Percentiles rank a stretch among this genome's conserved stretches.
phyloP scores from a whole-genome alignment of 1,140 invertebrate genomes.

The Drosophila pectinifera region DNA sequence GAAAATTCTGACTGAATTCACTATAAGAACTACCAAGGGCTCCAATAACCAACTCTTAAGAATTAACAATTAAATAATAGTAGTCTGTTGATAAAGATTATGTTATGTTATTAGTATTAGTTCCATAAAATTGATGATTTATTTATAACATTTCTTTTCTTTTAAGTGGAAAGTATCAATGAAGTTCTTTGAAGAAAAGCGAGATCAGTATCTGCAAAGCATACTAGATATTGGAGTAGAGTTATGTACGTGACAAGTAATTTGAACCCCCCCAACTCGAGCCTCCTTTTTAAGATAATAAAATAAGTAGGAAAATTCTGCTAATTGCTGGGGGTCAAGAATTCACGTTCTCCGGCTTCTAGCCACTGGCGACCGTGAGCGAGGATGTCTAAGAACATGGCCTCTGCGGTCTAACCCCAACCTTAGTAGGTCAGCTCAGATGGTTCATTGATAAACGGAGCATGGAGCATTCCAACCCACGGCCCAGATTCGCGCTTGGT shows the following conservation, averaged over 20 bases:
- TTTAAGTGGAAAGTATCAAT: too few species aligned
- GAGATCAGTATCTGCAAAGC: too few species aligned
- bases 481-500: constrained; percentile 55
- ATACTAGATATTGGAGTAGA: too few species aligned
- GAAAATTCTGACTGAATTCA: too few species aligned
- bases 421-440: constrained; percentile 52
- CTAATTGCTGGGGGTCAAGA: not conserved
- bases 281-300: not conserved
- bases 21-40: too few species aligned
- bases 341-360: not conserved
- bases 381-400: constrained; percentile 15
- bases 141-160: too few species aligned
- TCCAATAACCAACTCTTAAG: too few species aligned
- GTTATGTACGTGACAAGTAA: not conserved
- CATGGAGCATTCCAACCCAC: constrained; percentile 63
- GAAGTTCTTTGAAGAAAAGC: too few species aligned
- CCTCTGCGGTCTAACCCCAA: constrained; percentile 22
- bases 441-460: constrained; percentile 71
- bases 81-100: too few species aligned
- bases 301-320: not conserved
- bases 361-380: constrained; percentile 24
- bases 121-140: too few species aligned
- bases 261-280: not conserved
- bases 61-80: too few species aligned
- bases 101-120: too few species aligned